phyloP scores from a whole-genome alignment of 2,113 vertebrate species.

The Pan troglodytes region NHGRI_mPanTro3-v2.1_pri NC_072403.2:19881501-19882000 shows the following conservation, averaged over 20 bases:
- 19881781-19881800: neutral
- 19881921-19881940: constrained; percentile 21
- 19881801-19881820: neutral
- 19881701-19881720: neutral
- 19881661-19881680: neutral
- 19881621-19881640: neutral
- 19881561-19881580: neutral
- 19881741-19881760: neutral
- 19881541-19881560: neutral
- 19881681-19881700: neutral
- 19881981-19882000: constrained; percentile 20
- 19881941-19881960: neutral
- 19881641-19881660: neutral
- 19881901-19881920: neutral
- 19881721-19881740: neutral
- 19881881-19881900: constrained; percentile 26
- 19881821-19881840: neutral
- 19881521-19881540: neutral
- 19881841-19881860: neutral
- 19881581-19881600: neutral
- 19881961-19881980: neutral
- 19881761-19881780: neutral
- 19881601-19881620: constrained; percentile 31
- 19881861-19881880: neutral
- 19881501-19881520: neutral